phyloP scores from a whole-genome alignment of 2,888 invertebrate species.

The Orchestes rusci region DNA sequence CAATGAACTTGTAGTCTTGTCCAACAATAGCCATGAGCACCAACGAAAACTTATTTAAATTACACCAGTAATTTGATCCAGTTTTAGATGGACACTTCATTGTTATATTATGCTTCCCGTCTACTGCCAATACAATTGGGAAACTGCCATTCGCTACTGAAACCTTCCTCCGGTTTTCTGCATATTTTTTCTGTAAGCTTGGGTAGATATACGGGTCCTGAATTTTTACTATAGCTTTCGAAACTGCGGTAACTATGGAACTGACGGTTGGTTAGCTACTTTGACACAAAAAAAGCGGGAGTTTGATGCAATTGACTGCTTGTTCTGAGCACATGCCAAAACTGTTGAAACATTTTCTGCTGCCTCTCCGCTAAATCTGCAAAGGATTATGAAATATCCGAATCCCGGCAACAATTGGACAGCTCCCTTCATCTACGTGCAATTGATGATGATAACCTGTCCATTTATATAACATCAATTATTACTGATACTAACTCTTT shows the following conservation, averaged over 20 bases:
- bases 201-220: slow-evolving; percentile 8
- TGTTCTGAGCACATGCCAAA: slow-evolving; percentile 1
- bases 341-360: slow-evolving; percentile 15
- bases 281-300: slow-evolving; percentile 5
- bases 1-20: slow-evolving; percentile 18
- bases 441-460: no score
- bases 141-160: slow-evolving; percentile 23
- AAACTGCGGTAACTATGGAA: slow-evolving; percentile 22
- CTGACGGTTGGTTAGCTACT: slow-evolving; percentile 18
- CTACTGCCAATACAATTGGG: slow-evolving; percentile 19
- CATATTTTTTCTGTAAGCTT: slow-evolving; percentile 12
- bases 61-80: slow-evolving; percentile 21
- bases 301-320: neutral
- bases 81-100: slow-evolving; percentile 26
- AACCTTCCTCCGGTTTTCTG: slow-evolving; percentile 15
- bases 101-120: slow-evolving; percentile 19
- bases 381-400: no score
- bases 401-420: no score
- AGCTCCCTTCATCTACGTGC: no score
- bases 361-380: no score
- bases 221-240: slow-evolving; percentile 21
- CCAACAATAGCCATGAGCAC: slow-evolving; percentile 18
- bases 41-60: slow-evolving; percentile 17
- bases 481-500: no score
- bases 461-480: no score